Conservation (phyloP, 2,113 vertebrate genomes). For the Fukomys damarensis region DNA sequence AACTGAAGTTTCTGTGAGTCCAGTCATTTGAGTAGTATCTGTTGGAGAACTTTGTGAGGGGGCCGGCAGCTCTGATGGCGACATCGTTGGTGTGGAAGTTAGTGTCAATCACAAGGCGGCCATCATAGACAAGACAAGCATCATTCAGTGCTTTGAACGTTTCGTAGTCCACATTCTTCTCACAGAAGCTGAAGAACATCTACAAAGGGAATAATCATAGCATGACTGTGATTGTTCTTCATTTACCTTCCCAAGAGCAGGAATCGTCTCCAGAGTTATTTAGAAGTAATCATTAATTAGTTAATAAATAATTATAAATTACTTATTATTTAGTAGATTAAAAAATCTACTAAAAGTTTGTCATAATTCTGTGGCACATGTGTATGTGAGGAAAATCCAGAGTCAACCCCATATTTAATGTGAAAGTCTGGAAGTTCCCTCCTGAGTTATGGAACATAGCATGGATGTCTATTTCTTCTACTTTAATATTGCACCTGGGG, state of each 20-base stretch:
- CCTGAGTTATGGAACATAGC: not conserved
- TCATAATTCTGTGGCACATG: not conserved
- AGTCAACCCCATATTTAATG: not conserved
- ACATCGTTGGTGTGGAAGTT: slow-evolving; percentile 91
- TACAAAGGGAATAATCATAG: slow-evolving; percentile 73
- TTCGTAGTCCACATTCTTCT: slow-evolving; percentile 89
- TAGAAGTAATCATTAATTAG: not conserved
- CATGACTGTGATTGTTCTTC: not conserved
- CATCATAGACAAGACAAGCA: slow-evolving; percentile 92
- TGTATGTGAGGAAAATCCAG: not conserved
- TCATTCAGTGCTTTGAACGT: slow-evolving; percentile 90
- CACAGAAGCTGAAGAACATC: slow-evolving; percentile 93
- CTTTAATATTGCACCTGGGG: not conserved
- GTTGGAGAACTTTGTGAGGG: slow-evolving; percentile 94
- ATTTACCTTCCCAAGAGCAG: not conserved
- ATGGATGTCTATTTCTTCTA: not conserved
- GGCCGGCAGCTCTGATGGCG: slow-evolving; percentile 90
- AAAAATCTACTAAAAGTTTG: not conserved
- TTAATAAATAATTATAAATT: not conserved
- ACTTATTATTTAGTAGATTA: not conserved
- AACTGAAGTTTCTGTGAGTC: slow-evolving; percentile 91
- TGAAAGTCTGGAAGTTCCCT: not conserved
- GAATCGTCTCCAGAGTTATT: not conserved
- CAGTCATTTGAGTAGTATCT: slow-evolving; percentile 88
- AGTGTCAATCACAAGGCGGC: slow-evolving; percentile 90